phyloP scores from a whole-genome alignment of 2,797 vertebrate genomes.

The Loriculus beryllinus region DNA sequence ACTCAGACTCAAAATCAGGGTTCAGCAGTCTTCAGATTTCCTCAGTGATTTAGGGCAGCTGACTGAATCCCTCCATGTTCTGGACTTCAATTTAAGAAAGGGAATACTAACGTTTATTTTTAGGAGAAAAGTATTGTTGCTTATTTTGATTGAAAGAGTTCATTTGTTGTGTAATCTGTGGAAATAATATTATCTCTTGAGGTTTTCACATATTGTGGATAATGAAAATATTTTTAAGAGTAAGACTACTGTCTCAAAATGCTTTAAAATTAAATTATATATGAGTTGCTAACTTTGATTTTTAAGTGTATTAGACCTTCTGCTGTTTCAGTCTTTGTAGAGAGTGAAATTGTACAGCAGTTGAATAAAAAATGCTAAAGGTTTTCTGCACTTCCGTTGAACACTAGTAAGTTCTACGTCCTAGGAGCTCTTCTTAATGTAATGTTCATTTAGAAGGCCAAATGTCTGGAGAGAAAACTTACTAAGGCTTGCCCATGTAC shows the following conservation, averaged over 20 bases:
- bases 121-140: neutral
- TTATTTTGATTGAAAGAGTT: neutral
- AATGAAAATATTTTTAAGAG: neutral
- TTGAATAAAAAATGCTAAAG: neutral
- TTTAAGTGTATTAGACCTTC: neutral
- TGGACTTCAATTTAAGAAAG: neutral
- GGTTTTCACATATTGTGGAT: neutral
- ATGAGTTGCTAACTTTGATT: neutral
- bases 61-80: neutral
- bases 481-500: neutral
- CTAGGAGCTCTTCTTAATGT: neutral
- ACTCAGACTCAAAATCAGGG: neutral
- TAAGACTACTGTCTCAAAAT: neutral
- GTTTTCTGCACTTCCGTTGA: neutral
- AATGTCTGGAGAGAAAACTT: slow-evolving; percentile 1
- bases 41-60: neutral
- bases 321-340: neutral
- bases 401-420: neutral
- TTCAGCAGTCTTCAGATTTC: neutral
- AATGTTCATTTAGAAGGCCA: neutral
- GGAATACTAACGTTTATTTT: neutral
- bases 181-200: neutral
- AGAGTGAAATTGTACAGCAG: neutral
- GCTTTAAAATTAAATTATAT: neutral
- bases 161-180: neutral